Evolutionary conservation across 2,113 vertebrate species (phyloP), one percentile per base, ranked within the genome.

Genomic region (Lampris megalopsis): DNA sequence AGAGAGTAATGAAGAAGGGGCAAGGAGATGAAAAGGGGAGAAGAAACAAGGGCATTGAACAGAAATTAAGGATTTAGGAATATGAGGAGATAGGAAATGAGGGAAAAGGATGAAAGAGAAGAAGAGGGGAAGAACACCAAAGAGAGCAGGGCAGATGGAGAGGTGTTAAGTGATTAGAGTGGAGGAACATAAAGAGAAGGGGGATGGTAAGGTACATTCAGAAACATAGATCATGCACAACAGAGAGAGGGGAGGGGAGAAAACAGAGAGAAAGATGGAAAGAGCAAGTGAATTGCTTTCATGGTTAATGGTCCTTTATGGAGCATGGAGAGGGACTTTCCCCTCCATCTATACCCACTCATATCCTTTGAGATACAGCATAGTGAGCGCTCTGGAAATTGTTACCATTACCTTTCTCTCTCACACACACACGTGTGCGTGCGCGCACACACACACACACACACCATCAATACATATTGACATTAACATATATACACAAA

Each of bases 301-400:
- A 38, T 47, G 61, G 52, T 63, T 77, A 66, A 73, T 35, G 66
- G 54, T 62, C 13, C 58, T 87, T 77, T 77, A 61, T 70, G 35
- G 41, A 77, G 56, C 37, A 63, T 43, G 52, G 63, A 74, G 60
- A 13, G 37, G 71, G 42, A 80, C 47, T 79, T 85, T 83, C 64
- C 63, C 45, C 6, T 36, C 62, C 49, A n/a, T 40, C 24, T 58
- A 79, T 43, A 52, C 71, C 67, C 75, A 56, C 58, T 68, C 54
- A 59, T 13, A 54, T 61, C 42, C 43, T 58, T 45, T 40, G 74
- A 43, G 63, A 24, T 49, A 63, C 52, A 10, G 60, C 41, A 5
- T 24, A 24, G 24, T 24, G 24, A 48, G 47, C 4, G 41, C 43
- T 73, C 35, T 86, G 61, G 64, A 76, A 81, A 81, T 58, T 71